Conservation (phyloP, 2,888 invertebrate genomes). For the Campoplex capitator region DNA sequence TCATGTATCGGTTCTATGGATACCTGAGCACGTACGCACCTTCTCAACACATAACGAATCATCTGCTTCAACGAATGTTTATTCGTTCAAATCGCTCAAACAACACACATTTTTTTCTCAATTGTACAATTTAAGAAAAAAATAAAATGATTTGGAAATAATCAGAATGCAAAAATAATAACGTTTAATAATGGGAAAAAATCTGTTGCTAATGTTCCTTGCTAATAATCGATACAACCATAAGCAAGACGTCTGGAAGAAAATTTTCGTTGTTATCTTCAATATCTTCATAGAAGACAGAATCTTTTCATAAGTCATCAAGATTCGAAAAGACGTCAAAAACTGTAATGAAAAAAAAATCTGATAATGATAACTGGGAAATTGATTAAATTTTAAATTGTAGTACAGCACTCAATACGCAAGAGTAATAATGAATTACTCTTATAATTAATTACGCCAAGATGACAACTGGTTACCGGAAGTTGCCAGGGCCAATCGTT, state of each 20-base stretch:
- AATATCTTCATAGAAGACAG: too few species aligned
- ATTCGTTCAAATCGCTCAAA: slow-evolving; percentile 14
- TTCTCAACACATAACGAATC: slow-evolving; percentile 43
- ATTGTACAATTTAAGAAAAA: background rate
- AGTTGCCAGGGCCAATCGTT: background rate
- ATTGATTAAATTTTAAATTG: background rate
- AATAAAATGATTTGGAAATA: background rate
- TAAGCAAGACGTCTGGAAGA: too few species aligned
- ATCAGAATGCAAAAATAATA: background rate
- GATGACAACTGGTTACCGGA: background rate
- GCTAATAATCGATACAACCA: background rate
- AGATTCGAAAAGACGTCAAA: background rate
- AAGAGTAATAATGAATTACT: too few species aligned
- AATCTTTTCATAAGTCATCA: too few species aligned
- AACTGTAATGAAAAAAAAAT: background rate
- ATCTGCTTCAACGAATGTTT: slow-evolving; percentile 27
- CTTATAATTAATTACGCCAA: too few species aligned
- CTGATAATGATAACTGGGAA: background rate
- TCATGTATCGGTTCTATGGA: slow-evolving; percentile 34
- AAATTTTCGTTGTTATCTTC: too few species aligned
- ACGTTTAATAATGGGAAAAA: background rate
- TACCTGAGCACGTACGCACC: slow-evolving; percentile 60
- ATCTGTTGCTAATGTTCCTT: background rate
- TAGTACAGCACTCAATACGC: background rate
- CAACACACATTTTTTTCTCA: background rate